Base-by-base conservation (phyloP, 2,113 vertebrate genomes). In the Tetrao urogallus region DNA sequence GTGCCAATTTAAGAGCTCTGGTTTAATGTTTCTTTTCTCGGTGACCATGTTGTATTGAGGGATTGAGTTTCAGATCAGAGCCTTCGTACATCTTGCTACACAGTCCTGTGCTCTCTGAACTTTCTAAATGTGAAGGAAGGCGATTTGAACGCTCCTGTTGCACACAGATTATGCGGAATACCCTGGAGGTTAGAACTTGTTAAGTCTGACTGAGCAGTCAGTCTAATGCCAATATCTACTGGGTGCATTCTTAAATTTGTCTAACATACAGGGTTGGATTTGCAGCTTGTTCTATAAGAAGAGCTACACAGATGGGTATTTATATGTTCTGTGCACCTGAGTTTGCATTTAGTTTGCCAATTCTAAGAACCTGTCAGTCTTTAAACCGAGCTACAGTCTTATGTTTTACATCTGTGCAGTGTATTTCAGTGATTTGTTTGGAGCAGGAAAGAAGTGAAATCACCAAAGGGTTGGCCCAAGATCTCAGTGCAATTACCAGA, bases 71-170 rank as follows among this genome's bases (percentile, higher is more conserved):
- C 60, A 40, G 50, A 25, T 74, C 64, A 72, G 79, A 73, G 38
- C 22, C 30, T 67, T 32, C 67, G 22, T 64, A 36, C 43, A 28
- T n/a, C 69, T 25, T 50, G 43, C 30, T 50, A 30, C 15, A 5
- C 18, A 17, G 63, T 6, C 0, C 32, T 73, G 40, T 14, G 0
- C 20, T 63, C 0, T 45, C n/a, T 2, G 7, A 61, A 14, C 34
- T 42, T 7, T 8, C 25, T 0, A 1, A 28, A 2, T 18, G 3
- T 17, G 82, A 58, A n/a, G 61, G 36, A 42, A 64, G n/a, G 74
- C 3, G 2, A 8, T 27, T 66, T 32, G 32, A 87, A 6, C 30
- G 3, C 74, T 56, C 54, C 22, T 57, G 45, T 30, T 81, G 58
- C 9, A 1, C 8, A 24, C 0, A 3, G 12, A 7, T 42, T 16